A percentile compares a stretch with the other conserved stretches of the same genome.
phyloP scores from a whole-genome alignment of 2,113 vertebrate genomes.

The Tragulus kanchil region DNA sequence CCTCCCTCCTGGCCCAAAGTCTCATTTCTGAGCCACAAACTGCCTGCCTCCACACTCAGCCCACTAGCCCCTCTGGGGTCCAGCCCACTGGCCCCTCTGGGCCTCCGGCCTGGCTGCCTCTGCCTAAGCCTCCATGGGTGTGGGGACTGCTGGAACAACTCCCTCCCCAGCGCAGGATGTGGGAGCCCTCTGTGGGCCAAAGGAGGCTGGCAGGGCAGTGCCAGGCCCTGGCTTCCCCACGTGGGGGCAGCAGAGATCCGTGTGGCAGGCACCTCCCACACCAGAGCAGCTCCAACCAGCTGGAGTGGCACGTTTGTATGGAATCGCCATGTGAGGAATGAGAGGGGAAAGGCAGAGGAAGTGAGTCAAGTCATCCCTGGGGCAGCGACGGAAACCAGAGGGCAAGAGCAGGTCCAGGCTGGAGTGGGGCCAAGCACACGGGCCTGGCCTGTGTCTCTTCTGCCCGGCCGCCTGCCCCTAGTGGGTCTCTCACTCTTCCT shows the following conservation, averaged over 20 bases:
- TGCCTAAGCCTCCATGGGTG: neutral
- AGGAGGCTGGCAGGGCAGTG: neutral
- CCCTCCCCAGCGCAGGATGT: neutral
- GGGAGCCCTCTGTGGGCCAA: neutral
- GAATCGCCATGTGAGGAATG: neutral
- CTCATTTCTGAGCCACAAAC: neutral
- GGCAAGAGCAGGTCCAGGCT: neutral
- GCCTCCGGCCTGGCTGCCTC: neutral
- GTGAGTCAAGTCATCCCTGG: constrained; percentile 25
- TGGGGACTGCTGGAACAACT: neutral
- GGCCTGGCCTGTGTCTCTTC: neutral
- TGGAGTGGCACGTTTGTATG: neutral
- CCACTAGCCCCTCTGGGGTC: neutral
- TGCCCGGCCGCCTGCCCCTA: neutral
- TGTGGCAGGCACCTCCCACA: neutral
- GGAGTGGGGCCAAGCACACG: neutral
- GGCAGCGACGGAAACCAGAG: neutral
- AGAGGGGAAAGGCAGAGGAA: constrained; percentile 25
- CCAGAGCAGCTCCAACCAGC: neutral
- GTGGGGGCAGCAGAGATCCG: neutral
- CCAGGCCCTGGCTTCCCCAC: neutral
- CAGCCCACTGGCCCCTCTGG: neutral
- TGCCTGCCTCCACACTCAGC: neutral
- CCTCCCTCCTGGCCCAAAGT: neutral
- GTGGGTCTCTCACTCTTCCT: neutral